Conservation (phyloP, 2,888 invertebrate genomes). For the Bombylius major region DNA sequence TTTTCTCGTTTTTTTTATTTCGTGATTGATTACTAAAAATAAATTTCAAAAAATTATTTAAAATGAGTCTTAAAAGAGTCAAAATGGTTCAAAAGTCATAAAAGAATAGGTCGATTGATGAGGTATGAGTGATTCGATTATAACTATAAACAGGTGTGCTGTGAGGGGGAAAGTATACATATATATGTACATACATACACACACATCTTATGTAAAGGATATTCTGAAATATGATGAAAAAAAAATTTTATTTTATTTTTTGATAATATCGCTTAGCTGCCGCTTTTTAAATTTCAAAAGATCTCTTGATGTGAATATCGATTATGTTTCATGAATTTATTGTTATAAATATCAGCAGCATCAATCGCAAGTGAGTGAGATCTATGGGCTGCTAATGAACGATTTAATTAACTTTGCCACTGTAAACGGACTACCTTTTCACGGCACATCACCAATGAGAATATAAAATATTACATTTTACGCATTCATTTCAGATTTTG, state of each 20-base stretch:
- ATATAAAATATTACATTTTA: no score
- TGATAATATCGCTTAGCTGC: conserved; percentile 1
- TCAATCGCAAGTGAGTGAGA: not conserved
- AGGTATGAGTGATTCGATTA: not conserved
- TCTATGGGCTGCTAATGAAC: conserved; percentile 13
- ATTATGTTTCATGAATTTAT: no score
- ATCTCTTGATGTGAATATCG: not conserved
- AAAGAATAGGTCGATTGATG: not conserved
- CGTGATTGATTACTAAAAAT: conserved; percentile 14
- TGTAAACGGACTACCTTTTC: conserved; percentile 2
- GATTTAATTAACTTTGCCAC: conserved; percentile 16
- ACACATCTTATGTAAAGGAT: no score
- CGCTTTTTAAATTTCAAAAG: conserved; percentile 3
- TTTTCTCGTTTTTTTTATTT: no score
- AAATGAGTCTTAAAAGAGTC: not conserved
- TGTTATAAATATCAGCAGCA: not conserved
- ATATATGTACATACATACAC: no score
- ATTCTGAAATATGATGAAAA: no score
- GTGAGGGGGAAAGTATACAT: conserved; percentile 1
- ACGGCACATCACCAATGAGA: not conserved
- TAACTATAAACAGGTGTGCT: no score
- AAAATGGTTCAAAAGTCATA: not conserved
- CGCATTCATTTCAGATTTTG: no score
- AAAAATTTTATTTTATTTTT: no score
- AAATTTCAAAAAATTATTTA: conserved; percentile 8